Evolutionary conservation across 2,888 invertebrate species (phyloP).

Genomic region (Pomacea canaliculata): DNA sequence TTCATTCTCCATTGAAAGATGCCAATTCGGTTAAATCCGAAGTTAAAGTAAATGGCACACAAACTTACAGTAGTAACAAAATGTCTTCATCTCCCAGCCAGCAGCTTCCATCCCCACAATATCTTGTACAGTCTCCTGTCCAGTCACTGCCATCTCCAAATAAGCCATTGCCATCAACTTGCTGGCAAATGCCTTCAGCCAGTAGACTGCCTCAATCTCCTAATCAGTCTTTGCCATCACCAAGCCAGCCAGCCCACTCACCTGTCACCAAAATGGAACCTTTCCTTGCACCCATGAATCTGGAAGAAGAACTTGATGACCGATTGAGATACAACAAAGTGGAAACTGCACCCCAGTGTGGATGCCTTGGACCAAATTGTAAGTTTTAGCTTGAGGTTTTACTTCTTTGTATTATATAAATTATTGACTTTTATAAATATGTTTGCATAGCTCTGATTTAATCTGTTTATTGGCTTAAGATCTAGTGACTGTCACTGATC

Average conservation of each 20-base stretch:
- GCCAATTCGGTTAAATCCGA: too few relatives aligned
- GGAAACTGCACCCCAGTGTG: slow-evolving; percentile 86
- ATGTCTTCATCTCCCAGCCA: too few relatives aligned
- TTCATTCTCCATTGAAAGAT: too few relatives aligned
- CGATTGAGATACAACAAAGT: slow-evolving; percentile 78
- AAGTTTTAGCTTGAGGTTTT: slow-evolving; percentile 51
- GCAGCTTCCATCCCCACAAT: too few relatives aligned
- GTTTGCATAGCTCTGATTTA: too few relatives aligned
- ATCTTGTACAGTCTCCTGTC: too few relatives aligned
- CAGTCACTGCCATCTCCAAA: background rate
- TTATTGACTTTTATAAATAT: background rate
- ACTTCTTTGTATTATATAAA: background rate
- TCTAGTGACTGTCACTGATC: too few relatives aligned
- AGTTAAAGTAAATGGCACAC: too few relatives aligned
- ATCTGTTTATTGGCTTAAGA: too few relatives aligned
- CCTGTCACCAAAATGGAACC: slow-evolving; percentile 11
- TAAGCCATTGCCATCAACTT: background rate
- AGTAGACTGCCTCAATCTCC: background rate
- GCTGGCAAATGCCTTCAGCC: background rate
- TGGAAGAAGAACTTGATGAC: slow-evolving; percentile 68
- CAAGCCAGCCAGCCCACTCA: background rate
- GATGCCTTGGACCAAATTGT: slow-evolving; percentile 84
- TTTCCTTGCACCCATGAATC: slow-evolving; percentile 6
- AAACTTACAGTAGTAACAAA: too few relatives aligned
- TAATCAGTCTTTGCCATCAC: background rate